phyloP scores from a whole-genome alignment of 30 jellyfish, hydroid and myxozoan species.

The Pelagia noctiluca region DNA sequence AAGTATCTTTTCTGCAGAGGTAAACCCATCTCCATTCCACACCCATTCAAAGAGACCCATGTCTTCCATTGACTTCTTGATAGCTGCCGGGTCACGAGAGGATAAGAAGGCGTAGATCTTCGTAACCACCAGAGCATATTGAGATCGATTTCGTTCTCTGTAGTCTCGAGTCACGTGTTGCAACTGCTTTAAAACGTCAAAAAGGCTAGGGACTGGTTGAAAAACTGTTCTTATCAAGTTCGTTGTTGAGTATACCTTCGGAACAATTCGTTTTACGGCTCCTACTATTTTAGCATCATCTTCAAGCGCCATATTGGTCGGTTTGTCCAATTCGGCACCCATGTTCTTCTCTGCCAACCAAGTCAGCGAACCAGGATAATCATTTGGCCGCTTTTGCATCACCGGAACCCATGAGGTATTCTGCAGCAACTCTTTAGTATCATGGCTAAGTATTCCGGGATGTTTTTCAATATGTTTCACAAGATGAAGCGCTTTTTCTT shows the following conservation, averaged over 20 bases:
- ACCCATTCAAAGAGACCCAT: conserved; percentile 14
- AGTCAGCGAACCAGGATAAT: conserved; percentile 49
- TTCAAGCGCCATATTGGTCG: not conserved
- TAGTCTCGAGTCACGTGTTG: not conserved
- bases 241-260: not conserved
- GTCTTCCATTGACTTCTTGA: not conserved
- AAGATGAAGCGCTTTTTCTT: conserved; percentile 17
- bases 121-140: conserved; percentile 12
- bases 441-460: not conserved
- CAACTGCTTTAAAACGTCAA: conserved; percentile 18
- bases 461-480: conserved; percentile 11
- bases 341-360: conserved; percentile 40
- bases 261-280: conserved; percentile 12
- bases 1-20: conserved; percentile 13
- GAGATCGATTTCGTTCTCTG: not conserved
- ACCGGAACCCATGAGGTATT: conserved; percentile 49
- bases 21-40: conserved; percentile 48
- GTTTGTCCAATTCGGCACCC: not conserved
- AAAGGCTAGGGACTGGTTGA: not conserved
- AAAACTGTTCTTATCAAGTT: not conserved
- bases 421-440: not conserved
- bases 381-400: conserved; percentile 25
- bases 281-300: conserved; percentile 22
- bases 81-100: not conserved
- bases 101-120: not conserved